Evolutionary conservation across 2,797 vertebrate species (phyloP).

Genomic region (Enoplosus armatus): DNA sequence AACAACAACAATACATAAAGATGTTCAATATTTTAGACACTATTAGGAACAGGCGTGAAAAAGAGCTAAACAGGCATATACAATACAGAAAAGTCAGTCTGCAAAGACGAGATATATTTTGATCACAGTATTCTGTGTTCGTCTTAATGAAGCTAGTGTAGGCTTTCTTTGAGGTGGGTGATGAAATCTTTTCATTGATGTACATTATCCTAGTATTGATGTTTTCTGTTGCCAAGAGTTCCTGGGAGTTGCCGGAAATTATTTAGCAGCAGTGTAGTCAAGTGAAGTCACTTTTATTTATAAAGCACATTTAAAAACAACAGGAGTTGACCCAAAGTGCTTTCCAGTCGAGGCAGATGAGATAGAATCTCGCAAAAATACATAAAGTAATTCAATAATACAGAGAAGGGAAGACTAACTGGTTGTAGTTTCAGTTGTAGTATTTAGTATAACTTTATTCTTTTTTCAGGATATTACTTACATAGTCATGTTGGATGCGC

Average conservation of each 20-base stretch:
- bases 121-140: slow-evolving; percentile 13
- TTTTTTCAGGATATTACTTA: neutral
- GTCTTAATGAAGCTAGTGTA: neutral
- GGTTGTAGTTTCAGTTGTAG: slow-evolving; percentile 7
- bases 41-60: slow-evolving; percentile 3
- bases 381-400: too few relatives aligned
- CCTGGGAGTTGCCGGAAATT: slow-evolving; percentile 1
- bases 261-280: neutral
- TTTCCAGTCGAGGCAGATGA: too few relatives aligned
- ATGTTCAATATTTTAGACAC: neutral
- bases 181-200: slow-evolving; percentile 37
- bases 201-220: slow-evolving; percentile 21
- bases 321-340: too few relatives aligned
- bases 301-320: too few relatives aligned
- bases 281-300: too few relatives aligned
- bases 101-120: slow-evolving; percentile 22
- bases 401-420: too few relatives aligned
- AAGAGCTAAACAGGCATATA: neutral
- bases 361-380: too few relatives aligned
- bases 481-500: neutral
- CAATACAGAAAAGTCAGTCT: neutral
- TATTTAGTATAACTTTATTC: neutral
- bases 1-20: neutral
- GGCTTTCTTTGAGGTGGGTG: slow-evolving; percentile 18
- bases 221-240: slow-evolving; percentile 1